Conservation (phyloP, 2,888 invertebrate genomes). For the Abrostola triplasia region DNA sequence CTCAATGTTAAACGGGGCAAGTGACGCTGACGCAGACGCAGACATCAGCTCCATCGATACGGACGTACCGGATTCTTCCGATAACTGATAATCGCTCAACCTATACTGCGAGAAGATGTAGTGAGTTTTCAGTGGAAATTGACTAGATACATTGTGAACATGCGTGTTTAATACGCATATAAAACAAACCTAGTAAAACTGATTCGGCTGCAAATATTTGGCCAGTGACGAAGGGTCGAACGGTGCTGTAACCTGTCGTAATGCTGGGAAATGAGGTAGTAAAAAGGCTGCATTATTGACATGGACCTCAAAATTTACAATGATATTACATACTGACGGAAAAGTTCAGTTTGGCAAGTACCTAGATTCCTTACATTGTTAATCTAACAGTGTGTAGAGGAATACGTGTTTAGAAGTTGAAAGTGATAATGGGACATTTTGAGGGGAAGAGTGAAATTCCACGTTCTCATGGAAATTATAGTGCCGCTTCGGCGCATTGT, state of each 20-base stretch:
- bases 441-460: conserved; percentile 39
- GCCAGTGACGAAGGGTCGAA: background rate
- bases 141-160: background rate
- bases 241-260: too few relatives aligned
- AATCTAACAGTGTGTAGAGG: conserved; percentile 16
- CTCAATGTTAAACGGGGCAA: conserved; percentile 49
- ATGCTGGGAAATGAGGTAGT: background rate
- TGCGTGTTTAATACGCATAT: background rate
- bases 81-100: conserved; percentile 54
- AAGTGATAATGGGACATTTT: conserved; percentile 30
- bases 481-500: conserved; percentile 35
- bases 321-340: background rate
- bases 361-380: background rate
- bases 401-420: conserved; percentile 6
- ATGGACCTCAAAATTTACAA: background rate
- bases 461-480: conserved; percentile 55
- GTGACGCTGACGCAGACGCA: conserved; percentile 77
- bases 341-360: conserved; percentile 5
- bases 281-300: background rate
- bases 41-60: conserved; percentile 81
- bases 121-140: conserved; percentile 6
- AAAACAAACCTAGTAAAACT: background rate
- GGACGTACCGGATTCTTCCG: conserved; percentile 74
- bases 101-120: conserved; percentile 10
- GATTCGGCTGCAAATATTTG: conserved; percentile 3